These are phyloP conservation scores for Ctenopoma multispine DNA, from an alignment of 2,797 vertebrate species.

Conservation along the genomic window DNA sequence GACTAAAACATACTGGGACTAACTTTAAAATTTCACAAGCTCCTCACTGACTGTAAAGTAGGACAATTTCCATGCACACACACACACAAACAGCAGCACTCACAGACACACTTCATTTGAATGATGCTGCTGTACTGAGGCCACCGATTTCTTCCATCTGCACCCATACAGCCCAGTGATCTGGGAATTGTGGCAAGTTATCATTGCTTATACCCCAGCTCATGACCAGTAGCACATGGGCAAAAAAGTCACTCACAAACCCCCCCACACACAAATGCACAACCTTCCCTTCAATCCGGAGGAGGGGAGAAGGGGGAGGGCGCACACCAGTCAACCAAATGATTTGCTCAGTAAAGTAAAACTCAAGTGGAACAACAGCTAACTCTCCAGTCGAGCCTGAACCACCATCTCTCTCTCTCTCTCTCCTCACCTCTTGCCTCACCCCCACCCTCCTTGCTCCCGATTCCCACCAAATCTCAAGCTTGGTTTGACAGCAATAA, in stretches of 20 bases:
- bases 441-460: slow-evolving; percentile 50
- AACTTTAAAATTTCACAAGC: slow-evolving; percentile 57
- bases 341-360: slow-evolving; percentile 80
- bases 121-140: slow-evolving; percentile 39
- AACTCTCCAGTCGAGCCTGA: slow-evolving; percentile 59
- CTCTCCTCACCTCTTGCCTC: slow-evolving; percentile 15
- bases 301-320: slow-evolving; percentile 26
- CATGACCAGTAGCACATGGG: slow-evolving; percentile 45
- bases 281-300: slow-evolving; percentile 26
- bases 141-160: slow-evolving; percentile 50
- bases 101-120: slow-evolving; percentile 33
- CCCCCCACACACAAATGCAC: background rate
- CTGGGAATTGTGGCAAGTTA: slow-evolving; percentile 53
- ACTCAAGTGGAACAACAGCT: slow-evolving; percentile 76
- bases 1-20: slow-evolving; percentile 32
- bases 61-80: slow-evolving; percentile 45
- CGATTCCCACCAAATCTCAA: slow-evolving; percentile 78
- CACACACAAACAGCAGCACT: slow-evolving; percentile 12
- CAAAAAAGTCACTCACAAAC: slow-evolving; percentile 22
- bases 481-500: slow-evolving; percentile 81
- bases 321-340: slow-evolving; percentile 75
- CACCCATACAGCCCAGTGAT: slow-evolving; percentile 53
- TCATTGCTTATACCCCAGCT: slow-evolving; percentile 46
- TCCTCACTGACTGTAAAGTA: slow-evolving; percentile 54
- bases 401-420: slow-evolving; percentile 51